phyloP scores from a whole-genome alignment of 2,113 vertebrate genomes.

The Toxotes jaculatrix region DNA sequence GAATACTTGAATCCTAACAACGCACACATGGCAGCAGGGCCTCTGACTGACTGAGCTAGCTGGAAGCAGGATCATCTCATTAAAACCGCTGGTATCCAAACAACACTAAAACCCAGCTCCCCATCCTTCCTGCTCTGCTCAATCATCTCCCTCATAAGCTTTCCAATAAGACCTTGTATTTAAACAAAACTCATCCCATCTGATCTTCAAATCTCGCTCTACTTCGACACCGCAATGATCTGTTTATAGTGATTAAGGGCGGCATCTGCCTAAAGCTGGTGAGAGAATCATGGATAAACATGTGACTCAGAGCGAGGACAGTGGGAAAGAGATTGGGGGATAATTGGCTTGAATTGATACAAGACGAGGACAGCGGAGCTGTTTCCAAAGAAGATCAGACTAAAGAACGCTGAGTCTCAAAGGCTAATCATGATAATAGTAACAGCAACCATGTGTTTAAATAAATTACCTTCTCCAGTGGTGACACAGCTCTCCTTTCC shows the following conservation, averaged over 20 bases:
- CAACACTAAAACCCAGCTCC: constrained; percentile 39
- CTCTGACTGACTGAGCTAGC: constrained; percentile 27
- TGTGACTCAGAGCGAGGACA: constrained; percentile 65
- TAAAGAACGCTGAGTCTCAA: constrained; percentile 14
- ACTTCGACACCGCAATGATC: constrained; percentile 38
- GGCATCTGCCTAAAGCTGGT: constrained; percentile 29
- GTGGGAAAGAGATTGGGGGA: constrained; percentile 52
- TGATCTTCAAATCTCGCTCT: constrained; percentile 47
- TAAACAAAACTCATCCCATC: constrained; percentile 44
- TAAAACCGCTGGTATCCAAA: constrained; percentile 68
- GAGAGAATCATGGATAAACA: constrained; percentile 59
- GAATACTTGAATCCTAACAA: constrained; percentile 49
- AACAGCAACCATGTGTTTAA: constrained; percentile 73
- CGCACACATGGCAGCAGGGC: constrained; percentile 52
- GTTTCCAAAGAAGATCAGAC: constrained; percentile 46
- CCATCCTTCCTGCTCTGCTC: constrained; percentile 36
- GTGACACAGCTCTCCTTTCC: constrained; percentile 44
- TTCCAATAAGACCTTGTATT: constrained; percentile 54
- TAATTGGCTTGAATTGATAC: constrained; percentile 72
- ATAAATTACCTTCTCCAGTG: constrained; percentile 50
- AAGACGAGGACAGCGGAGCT: constrained; percentile 55
- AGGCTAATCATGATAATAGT: constrained; percentile 51
- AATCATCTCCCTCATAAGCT: constrained; percentile 51
- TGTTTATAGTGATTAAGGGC: constrained; percentile 51
- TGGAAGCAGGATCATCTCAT: constrained; percentile 53